Evolutionary conservation across 2,113 vertebrate species (phyloP).

Genomic region (Cynopterus brachyotis): DNA sequence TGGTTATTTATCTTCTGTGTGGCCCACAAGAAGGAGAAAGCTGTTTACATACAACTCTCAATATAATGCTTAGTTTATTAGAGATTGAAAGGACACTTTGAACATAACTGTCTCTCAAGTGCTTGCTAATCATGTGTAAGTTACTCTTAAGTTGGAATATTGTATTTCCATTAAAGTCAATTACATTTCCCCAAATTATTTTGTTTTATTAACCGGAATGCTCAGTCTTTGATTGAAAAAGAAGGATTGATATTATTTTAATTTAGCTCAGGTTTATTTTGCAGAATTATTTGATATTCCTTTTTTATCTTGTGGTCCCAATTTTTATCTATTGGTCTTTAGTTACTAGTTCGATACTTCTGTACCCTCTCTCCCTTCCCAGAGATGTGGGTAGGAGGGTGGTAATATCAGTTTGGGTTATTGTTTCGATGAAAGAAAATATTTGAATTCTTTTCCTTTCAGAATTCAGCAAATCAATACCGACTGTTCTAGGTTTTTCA

Average conservation of each 20-base stretch:
- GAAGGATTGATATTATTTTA: not conserved
- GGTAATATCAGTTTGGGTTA: not conserved
- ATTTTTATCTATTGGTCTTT: not conserved
- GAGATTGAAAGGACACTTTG: not conserved
- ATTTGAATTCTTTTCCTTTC: not conserved
- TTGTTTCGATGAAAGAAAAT: not conserved
- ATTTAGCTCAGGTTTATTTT: not conserved
- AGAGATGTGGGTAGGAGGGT: not conserved
- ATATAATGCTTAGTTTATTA: not conserved
- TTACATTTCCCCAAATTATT: not conserved
- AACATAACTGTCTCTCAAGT: not conserved
- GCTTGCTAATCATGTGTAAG: not conserved
- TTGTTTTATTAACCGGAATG: conserved; percentile 1
- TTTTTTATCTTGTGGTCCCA: not conserved
- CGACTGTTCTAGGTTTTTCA: not conserved
- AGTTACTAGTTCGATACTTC: not conserved
- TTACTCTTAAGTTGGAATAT: not conserved
- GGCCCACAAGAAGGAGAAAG: not conserved
- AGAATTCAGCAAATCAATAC: not conserved
- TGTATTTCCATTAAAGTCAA: not conserved
- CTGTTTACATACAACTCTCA: not conserved
- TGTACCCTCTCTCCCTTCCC: not conserved
- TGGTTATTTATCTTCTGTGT: not conserved
- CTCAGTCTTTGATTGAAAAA: not conserved
- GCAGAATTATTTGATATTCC: not conserved